These are phyloP conservation scores for Thaumatotibia leucotreta DNA, from an alignment of 1,140 invertebrate species.

Conservation along the genomic window DNA sequence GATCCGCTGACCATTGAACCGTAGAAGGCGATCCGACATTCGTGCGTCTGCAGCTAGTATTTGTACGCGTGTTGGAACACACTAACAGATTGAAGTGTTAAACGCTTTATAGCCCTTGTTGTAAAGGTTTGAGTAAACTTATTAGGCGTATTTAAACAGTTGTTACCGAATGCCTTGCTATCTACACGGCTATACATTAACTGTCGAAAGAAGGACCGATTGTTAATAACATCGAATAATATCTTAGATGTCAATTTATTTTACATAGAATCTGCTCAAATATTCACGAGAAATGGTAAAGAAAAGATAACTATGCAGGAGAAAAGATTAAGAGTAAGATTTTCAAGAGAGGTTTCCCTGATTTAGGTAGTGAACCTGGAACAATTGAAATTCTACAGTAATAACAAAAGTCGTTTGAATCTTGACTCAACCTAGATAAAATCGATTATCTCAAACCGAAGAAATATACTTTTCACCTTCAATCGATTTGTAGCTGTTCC, in stretches of 20 bases:
- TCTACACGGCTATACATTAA: no score
- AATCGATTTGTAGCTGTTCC: conserved; percentile 7
- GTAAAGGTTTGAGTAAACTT: conserved; percentile 25
- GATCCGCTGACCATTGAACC: conserved; percentile 42
- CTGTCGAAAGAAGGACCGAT: no score
- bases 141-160: neutral
- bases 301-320: no score
- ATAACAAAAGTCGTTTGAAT: no score
- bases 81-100: conserved; percentile 9
- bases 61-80: neutral
- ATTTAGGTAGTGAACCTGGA: no score
- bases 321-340: no score
- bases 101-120: conserved; percentile 6
- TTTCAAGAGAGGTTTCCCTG: no score
- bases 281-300: no score
- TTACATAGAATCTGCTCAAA: no score
- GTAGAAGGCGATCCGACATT: conserved; percentile 24
- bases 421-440: conserved; percentile 17
- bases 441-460: conserved; percentile 26
- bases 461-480: conserved; percentile 5
- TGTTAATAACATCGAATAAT: no score
- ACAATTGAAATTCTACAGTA: no score
- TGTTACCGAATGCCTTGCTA: conserved; percentile 23
- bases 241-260: no score
- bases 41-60: neutral